phyloP scores from a whole-genome alignment of 2,113 vertebrate genomes.

The Hypanus sabinus region DNA sequence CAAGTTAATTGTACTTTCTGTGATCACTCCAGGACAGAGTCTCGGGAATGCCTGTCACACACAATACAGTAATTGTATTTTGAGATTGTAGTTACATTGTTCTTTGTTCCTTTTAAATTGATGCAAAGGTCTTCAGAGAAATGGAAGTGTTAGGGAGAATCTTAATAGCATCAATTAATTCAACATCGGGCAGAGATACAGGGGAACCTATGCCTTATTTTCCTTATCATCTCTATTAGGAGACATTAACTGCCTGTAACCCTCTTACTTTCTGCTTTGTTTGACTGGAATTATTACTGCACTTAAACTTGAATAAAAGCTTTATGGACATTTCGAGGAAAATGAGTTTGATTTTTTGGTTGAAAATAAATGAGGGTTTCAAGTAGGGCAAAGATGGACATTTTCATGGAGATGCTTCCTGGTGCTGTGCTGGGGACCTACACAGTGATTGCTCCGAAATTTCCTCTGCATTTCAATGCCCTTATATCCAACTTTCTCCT shows the following conservation, averaged over 20 bases:
- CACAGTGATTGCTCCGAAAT: too few species aligned
- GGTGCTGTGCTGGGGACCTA: too few species aligned
- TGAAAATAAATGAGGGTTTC: too few species aligned
- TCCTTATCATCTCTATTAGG: not conserved
- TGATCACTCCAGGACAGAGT: not conserved
- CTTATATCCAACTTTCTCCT: too few species aligned
- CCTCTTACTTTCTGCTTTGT: not conserved
- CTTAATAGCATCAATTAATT: not conserved
- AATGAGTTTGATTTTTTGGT: too few species aligned
- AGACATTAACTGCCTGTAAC: not conserved
- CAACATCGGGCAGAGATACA: not conserved
- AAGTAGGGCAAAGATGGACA: too few species aligned
- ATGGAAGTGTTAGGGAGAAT: not conserved
- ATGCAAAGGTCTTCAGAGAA: too few species aligned
- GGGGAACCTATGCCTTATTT: not conserved
- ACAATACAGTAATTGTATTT: not conserved
- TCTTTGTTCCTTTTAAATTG: not conserved
- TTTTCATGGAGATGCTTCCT: too few species aligned
- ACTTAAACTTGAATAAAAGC: too few species aligned
- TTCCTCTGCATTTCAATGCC: too few species aligned
- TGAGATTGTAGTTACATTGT: not conserved
- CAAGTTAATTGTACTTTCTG: not conserved
- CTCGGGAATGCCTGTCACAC: not conserved
- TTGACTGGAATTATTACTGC: too few species aligned
- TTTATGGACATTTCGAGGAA: too few species aligned